Evolutionary conservation across 2,888 invertebrate species (phyloP), one percentile per base, ranked within the genome.

Genomic region (Coenonympha glycerion): DNA sequence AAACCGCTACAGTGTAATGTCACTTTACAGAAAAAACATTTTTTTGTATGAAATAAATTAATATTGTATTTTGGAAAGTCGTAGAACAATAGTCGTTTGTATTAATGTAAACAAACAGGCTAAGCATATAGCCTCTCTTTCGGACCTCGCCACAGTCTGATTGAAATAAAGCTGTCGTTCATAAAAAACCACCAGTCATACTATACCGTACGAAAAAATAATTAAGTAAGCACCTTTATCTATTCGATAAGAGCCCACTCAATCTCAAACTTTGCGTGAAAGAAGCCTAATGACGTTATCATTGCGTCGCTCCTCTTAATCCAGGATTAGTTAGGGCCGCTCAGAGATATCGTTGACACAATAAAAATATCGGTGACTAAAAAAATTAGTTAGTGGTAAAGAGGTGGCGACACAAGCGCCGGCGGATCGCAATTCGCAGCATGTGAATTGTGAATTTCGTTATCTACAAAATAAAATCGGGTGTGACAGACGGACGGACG

Each of bases 271-370:
- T 45, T 45, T 45, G 45, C 34, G 34, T 45, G 16, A 45, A 24
- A 33, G 33, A 34, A 44, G 24, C 36, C 36, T 49, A 41, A 49
- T 47, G 49, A 47, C 47, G 28, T 53, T 53, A 53, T 53, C 47
- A 31, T 16, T 26, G 15, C 13, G 6, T 11, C 3, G 6, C 18
- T 50, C 50, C 16, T 47, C 46, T 39, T 44, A 53, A 50, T 47
- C 46, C 46, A 19, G 49, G 40, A 47, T 53, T 49, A 49, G 30
- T 53, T 49, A 49, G 30, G 24, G 30, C 26, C 28, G 31, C 22
- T 26, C 11, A 18, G 18, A 45, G 49, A 53, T 53, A 53, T 6
- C 22, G 13, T 11, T 49, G 31, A 47, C 41, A 33, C 36, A 31
- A 22, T 37, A 16, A 36, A 34, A 16, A 28, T 45, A 49, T 48